Percentiles rank a stretch among this genome's conserved stretches.
These are phyloP conservation scores for Pristionchus mayeri DNA, from an alignment of 2,888 invertebrate genomes.

Conservation along the genomic window DNA sequence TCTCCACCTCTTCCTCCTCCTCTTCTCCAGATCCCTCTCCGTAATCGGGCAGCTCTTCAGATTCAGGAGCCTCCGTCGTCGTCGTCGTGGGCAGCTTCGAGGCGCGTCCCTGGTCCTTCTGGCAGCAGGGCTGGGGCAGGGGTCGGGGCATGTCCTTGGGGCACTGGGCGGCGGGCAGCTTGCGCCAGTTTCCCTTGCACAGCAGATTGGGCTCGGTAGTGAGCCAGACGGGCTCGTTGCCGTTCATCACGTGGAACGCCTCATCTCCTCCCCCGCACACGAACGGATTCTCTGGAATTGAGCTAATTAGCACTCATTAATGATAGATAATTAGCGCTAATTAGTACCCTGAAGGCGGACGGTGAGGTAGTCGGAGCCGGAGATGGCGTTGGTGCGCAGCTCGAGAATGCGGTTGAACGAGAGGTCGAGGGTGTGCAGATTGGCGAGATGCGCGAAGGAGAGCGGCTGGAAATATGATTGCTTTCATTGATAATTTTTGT, in stretches of 20 bases:
- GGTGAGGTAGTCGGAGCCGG: conserved; percentile 71
- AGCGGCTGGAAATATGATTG: conserved; percentile 60
- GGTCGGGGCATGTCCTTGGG: conserved; percentile 64
- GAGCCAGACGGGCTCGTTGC: conserved; percentile 74
- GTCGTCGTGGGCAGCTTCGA: conserved; percentile 30
- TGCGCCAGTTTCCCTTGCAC: conserved; percentile 69
- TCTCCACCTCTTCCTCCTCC: background rate
- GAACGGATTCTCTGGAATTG: conserved; percentile 75
- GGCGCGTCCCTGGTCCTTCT: conserved; percentile 45
- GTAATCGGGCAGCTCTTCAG: conserved; percentile 21
- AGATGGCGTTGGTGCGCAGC: conserved; percentile 68
- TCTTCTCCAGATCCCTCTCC: conserved; percentile 10
- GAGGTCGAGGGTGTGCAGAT: conserved; percentile 89
- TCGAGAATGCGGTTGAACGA: conserved; percentile 83
- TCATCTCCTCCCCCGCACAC: conserved; percentile 75
- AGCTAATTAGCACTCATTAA: background rate
- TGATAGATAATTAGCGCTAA: background rate
- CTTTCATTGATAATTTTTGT: background rate
- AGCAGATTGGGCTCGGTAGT: conserved; percentile 73
- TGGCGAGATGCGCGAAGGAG: conserved; percentile 87
- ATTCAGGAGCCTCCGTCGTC: background rate
- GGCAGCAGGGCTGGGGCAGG: conserved; percentile 65
- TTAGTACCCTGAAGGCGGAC: conserved; percentile 72
- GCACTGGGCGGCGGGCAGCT: conserved; percentile 66
- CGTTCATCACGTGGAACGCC: conserved; percentile 76